Conservation (phyloP, 2,113 vertebrate species). For the Phalacrocorax brasilianus region DNA sequence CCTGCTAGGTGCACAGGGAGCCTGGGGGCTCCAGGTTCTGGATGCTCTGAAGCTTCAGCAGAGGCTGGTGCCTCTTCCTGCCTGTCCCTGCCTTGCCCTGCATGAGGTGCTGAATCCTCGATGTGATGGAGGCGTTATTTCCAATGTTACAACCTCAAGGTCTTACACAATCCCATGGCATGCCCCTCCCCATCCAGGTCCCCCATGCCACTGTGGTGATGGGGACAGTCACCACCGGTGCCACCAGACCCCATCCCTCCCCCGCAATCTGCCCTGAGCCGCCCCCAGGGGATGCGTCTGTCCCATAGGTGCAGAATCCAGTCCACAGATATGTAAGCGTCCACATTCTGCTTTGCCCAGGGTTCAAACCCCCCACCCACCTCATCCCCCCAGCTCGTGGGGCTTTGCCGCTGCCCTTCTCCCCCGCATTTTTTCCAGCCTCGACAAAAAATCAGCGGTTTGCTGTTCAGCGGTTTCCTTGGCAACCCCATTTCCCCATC, state of each 20-base stretch:
- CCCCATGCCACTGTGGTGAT: fast-evolving
- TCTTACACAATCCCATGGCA: fast-evolving
- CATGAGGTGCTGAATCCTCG: background rate
- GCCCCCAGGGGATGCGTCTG: background rate
- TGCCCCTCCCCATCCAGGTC: background rate
- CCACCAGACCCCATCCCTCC: background rate
- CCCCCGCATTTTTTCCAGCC: background rate
- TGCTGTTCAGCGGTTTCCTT: constrained; percentile 28
- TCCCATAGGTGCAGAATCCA: background rate
- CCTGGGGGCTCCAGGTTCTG: background rate
- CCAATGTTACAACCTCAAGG: too few relatives aligned
- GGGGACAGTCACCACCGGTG: background rate
- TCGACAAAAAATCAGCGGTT: background rate
- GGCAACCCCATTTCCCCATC: constrained; percentile 38
- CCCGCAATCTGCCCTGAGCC: background rate
- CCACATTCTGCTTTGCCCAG: background rate
- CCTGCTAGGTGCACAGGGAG: background rate
- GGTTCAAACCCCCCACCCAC: fast-evolving
- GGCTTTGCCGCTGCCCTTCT: background rate
- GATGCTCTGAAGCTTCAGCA: background rate
- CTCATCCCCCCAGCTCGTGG: fast-evolving
- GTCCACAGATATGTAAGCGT: background rate
- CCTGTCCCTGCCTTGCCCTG: background rate
- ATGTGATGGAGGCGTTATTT: background rate
- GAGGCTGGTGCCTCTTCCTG: background rate